phyloP scores from a whole-genome alignment of 2,797 vertebrate species.

The Thunnus albacares region DNA sequence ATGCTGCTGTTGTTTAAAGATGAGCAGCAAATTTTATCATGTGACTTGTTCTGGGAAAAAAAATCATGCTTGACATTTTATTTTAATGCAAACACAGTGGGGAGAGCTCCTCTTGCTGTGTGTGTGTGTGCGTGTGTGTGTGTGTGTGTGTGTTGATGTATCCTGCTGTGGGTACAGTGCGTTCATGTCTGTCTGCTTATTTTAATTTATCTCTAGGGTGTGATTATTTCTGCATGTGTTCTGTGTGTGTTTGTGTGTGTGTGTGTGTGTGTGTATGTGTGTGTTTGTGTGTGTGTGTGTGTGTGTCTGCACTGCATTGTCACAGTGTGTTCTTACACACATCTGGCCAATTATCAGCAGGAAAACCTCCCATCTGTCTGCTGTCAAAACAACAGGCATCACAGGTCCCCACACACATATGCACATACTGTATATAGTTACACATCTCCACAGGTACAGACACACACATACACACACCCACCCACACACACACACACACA shows the following conservation, averaged over 20 bases:
- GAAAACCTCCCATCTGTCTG: constrained; percentile 63
- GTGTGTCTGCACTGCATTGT: constrained; percentile 13
- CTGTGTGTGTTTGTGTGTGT: constrained; percentile 10
- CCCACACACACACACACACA: not conserved
- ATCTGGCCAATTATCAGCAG: constrained; percentile 66
- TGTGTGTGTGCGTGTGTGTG: constrained; percentile 23
- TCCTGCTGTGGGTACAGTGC: constrained; percentile 32
- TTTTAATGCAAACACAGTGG: constrained; percentile 31
- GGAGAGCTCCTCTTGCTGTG: constrained; percentile 27
- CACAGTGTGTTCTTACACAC: constrained; percentile 37
- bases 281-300: not conserved
- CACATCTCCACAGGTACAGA: constrained; percentile 6
- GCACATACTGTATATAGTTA: not conserved
- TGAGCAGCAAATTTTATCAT: not conserved
- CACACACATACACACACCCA: not conserved
- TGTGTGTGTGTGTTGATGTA: constrained; percentile 20
- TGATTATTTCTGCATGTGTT: constrained; percentile 35
- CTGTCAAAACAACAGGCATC: constrained; percentile 68
- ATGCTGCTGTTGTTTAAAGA: not conserved
- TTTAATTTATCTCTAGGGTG: constrained; percentile 41
- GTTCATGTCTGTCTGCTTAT: constrained; percentile 26
- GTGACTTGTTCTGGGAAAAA: constrained; percentile 3
- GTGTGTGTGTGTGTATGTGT: constrained; percentile 18
- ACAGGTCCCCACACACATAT: constrained; percentile 19
- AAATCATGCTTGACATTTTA: constrained; percentile 44